Base-by-base conservation (phyloP, 2,888 invertebrate genomes). In the Metalampra italica region DNA sequence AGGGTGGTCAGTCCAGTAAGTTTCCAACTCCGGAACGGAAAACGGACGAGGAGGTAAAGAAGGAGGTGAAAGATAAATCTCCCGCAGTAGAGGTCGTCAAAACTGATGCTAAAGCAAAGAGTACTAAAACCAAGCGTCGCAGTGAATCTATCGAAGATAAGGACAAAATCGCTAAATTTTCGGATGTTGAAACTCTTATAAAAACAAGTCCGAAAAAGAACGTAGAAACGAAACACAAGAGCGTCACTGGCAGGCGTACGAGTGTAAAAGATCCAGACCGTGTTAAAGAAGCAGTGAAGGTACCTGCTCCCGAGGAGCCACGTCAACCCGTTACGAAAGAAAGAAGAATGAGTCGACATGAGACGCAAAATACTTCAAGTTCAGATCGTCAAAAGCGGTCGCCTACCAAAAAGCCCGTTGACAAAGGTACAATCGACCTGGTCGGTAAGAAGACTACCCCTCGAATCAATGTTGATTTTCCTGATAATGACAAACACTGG, bases 1-100 rank as follows among this genome's bases (percentile, higher is more conserved):
- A 92, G 92, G 73, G 85, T 88, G 50, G 83, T 90, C 71, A 92
- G 91, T 66, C 91, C 91, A 56, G 82, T 90, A 82, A 92, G 79
- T 75, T 91, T 92, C 73, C 90, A 85, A 68, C 90, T 92, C 63
- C 90, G 92, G 71, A 92, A 87, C 82, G 91, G 91, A 85, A 92
- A 92, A 73, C 85, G 90, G 84, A 92, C 88, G 90, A 91, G 90
- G 90, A 91, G 87, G 49, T 91, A 77, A 89, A 80, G 55, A 80
- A 90, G 78, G 71, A 52, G 1, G 12, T 13, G 1, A 9, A 68
- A 90, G 76, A 70, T 87, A 69, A 60, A 71, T 47, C 81, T 71
- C 57, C 66, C 71, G 49, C 82, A 68, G 56, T 68, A 59, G 84
- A 70, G 36, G 45, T 49, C 32, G 46, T 57, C 52, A 81, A 68